Base-by-base conservation (phyloP, 2,113 vertebrate genomes). In the Nipponia nippon region DNA sequence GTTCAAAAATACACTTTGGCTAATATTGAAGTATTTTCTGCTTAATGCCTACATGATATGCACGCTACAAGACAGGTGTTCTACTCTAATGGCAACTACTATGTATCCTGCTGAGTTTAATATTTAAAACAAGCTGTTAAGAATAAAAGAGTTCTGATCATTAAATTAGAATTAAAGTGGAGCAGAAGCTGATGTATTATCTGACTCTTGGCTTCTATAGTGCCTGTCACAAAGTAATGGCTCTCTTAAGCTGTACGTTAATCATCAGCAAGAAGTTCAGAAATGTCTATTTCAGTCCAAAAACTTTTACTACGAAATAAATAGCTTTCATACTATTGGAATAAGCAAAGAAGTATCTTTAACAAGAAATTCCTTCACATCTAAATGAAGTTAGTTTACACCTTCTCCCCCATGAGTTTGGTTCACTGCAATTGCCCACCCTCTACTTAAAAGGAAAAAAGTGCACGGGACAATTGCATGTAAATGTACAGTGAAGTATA, bases 181-280 rank as follows among this genome's bases (percentile, higher is more conserved):
- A 69, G 62, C 25, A 88, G 58, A 65, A 88, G 58, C 66, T 83
- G 75, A 88, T 95, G 0, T 3, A 85, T 94, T 80, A 53, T n/a
- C 78, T 80, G 82, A 86, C 90, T 53, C 78, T 89, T 93, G 87
- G 44, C 82, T 93, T 88, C 95, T 73, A 0, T 75, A 62, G 50
- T 67, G 83, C 55, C 47, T 85, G 32, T 93, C 92, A 83, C 63
- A 67, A 67, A 93, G 42, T 90, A 95, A 90, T 67, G 76, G 32
- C 50, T 97, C 59, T 87, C 76, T 92, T 94, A 96, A 93, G 59
- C 79, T 93, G 49, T 53, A 14, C 79, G 71, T 96, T 93, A 81
- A 92, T 97, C 87, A 73, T 80, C 85, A 88, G 27, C 44, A 73
- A 71, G 62, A 77, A 70, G 38, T 90, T 92, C 58, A 83, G 67